phyloP scores from a whole-genome alignment of 1,140 invertebrate genomes.

The Eulimnadia texana region DNA sequence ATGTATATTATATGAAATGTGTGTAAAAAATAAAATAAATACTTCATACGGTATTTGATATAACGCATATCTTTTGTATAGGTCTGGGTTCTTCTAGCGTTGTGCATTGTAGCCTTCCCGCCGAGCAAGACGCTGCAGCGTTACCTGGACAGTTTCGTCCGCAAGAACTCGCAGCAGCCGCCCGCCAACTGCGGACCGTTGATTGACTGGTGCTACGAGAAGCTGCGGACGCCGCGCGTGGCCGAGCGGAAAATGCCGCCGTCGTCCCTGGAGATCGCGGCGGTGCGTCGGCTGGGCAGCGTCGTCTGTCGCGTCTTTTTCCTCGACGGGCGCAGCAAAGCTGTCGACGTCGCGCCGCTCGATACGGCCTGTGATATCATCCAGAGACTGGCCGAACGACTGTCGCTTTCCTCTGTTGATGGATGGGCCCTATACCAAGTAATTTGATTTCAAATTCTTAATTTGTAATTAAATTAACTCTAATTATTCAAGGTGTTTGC shows the following conservation, averaged over 20 bases:
- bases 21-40: no score
- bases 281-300: constrained; percentile 75
- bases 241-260: constrained; percentile 62
- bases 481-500: constrained; percentile 40
- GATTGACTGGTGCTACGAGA: constrained; percentile 85
- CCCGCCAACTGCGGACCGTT: constrained; percentile 42
- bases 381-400: constrained; percentile 71
- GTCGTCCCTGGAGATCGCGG: constrained; percentile 84
- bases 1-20: no score
- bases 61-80: constrained; percentile 24
- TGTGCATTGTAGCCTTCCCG: constrained; percentile 80
- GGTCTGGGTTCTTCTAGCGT: constrained; percentile 75
- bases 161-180: constrained; percentile 46
- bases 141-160: constrained; percentile 63
- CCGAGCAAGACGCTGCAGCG: constrained; percentile 69
- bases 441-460: constrained; percentile 7
- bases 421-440: constrained; percentile 83
- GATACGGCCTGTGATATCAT: constrained; percentile 84
- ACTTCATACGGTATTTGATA: no score
- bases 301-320: constrained; percentile 92
- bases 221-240: constrained; percentile 72
- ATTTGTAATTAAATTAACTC: neutral
- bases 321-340: constrained; percentile 85
- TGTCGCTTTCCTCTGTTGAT: constrained; percentile 64
- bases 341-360: constrained; percentile 74